Percentiles rank a stretch among this genome's conserved stretches.
Conservation (phyloP, 2,888 invertebrate species). For the Silvanus unidentatus region DNA sequence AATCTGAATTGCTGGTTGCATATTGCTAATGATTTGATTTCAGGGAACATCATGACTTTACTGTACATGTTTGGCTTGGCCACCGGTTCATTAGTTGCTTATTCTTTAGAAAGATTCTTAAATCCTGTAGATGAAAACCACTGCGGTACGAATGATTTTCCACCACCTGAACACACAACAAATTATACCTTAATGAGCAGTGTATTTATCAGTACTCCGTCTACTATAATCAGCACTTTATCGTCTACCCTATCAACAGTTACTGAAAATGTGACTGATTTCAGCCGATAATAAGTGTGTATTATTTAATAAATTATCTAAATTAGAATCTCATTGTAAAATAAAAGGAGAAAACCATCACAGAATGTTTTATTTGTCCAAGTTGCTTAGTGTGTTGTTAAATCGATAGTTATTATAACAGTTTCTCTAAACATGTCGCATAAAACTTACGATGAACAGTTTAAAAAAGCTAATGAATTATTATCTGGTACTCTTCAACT, state of each 20-base stretch:
- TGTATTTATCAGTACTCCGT: constrained; percentile 5
- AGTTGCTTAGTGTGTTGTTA: no score
- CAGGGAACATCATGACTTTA: constrained; percentile 89
- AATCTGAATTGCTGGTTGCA: no score
- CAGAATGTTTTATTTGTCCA: neutral
- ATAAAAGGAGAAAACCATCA: constrained; percentile 1
- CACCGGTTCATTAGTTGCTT: constrained; percentile 77
- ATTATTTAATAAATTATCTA: constrained; percentile 1
- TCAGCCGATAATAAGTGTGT: constrained; percentile 15
- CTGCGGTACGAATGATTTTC: constrained; percentile 22
- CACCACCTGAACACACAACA: neutral
- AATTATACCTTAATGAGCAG: neutral
- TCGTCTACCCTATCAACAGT: constrained; percentile 17
- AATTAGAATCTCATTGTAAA: neutral
- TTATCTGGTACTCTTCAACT: constrained; percentile 56
- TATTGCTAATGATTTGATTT: no score
- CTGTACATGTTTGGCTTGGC: constrained; percentile 85
- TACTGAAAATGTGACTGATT: constrained; percentile 17
- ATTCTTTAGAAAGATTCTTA: constrained; percentile 55
- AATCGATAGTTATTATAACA: no score
- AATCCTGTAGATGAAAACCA: constrained; percentile 38
- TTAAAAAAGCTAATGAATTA: constrained; percentile 61
- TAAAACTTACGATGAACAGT: constrained; percentile 63
- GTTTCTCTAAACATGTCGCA: constrained; percentile 60
- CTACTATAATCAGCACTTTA: constrained; percentile 16